phyloP scores from a whole-genome alignment of 2,797 vertebrate species.

The Melanotaenia boesemani region DNA sequence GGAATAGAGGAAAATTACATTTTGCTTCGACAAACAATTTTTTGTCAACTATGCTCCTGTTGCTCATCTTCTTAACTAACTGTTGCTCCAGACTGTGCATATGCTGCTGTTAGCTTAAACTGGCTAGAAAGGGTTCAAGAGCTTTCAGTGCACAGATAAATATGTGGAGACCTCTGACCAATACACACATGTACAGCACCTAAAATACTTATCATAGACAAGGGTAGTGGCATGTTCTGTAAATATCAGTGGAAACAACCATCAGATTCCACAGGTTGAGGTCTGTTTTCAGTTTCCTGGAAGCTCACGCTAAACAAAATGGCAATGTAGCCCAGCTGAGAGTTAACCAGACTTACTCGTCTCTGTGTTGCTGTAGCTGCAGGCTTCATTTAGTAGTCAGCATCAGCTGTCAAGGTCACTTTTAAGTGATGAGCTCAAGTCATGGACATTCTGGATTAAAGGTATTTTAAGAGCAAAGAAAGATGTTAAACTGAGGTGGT shows the following conservation, averaged over 20 bases:
- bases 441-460: background rate
- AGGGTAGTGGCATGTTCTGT: conserved; percentile 69
- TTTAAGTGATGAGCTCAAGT: conserved; percentile 1
- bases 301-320: conserved; percentile 41
- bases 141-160: conserved; percentile 11
- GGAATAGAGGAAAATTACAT: background rate
- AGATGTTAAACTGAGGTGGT: background rate
- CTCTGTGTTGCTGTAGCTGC: background rate
- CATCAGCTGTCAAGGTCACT: conserved; percentile 18
- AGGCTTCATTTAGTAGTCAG: conserved; percentile 8
- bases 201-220: conserved; percentile 54
- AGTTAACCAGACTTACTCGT: conserved; percentile 19
- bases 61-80: background rate
- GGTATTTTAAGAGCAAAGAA: background rate
- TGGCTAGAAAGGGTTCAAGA: conserved; percentile 3
- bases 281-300: conserved; percentile 58
- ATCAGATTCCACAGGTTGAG: conserved; percentile 56
- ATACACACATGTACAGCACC: conserved; percentile 30
- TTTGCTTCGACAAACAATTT: background rate
- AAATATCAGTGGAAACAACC: conserved; percentile 67
- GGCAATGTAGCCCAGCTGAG: conserved; percentile 47
- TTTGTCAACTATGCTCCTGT: background rate
- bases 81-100: background rate
- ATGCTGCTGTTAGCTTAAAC: background rate
- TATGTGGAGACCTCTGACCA: conserved; percentile 28